Conservation (phyloP, 2,888 invertebrate species). For the Aphrophora alni region DNA sequence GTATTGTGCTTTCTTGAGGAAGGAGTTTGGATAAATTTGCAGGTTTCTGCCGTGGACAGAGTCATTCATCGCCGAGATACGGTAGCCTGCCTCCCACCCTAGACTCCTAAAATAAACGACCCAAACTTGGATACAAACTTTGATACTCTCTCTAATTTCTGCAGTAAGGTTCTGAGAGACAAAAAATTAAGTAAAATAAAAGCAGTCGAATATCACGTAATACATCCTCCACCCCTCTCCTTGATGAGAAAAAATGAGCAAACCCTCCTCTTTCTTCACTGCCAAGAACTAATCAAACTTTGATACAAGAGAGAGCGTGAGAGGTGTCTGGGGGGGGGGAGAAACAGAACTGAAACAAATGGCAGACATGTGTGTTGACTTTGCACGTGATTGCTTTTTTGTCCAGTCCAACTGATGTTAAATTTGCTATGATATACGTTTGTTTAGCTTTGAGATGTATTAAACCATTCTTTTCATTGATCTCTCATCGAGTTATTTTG, state of each 20-base stretch:
- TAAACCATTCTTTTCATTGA: no score
- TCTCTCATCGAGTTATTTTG: no score
- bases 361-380: slow-evolving; percentile 2
- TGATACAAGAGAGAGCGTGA: slow-evolving; percentile 12
- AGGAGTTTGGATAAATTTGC: slow-evolving; percentile 48
- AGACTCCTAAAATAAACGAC: background rate
- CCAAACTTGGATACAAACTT: slow-evolving; percentile 2
- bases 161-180: background rate
- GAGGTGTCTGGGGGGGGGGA: background rate
- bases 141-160: slow-evolving; percentile 18
- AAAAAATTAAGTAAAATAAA: slow-evolving; percentile 20
- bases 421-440: no score
- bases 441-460: no score
- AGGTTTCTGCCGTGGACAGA: slow-evolving; percentile 50
- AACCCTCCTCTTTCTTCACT: background rate
- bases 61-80: slow-evolving; percentile 45
- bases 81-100: slow-evolving; percentile 22
- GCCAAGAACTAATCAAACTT: slow-evolving; percentile 34
- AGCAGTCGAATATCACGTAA: background rate
- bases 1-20: slow-evolving; percentile 2
- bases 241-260: slow-evolving; percentile 17
- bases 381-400: background rate
- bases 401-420: background rate
- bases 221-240: background rate
- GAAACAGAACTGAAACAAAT: background rate